Evolutionary conservation across 2,113 vertebrate genomes (phyloP), one percentile per base, ranked within the genome.

Genomic region (Eretmochelys imbricata): DNA sequence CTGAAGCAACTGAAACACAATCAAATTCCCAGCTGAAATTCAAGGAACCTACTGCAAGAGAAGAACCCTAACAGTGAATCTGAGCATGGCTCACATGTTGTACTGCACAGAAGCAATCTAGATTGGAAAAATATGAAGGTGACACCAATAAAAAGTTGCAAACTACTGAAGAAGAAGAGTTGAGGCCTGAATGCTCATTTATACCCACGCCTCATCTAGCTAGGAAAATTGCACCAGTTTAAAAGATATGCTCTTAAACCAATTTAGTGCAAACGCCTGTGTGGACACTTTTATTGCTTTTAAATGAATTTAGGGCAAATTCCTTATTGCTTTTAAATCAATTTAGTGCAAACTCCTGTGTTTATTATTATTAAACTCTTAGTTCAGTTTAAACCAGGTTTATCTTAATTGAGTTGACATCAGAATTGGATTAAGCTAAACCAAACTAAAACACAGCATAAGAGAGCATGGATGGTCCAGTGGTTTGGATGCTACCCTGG

Each of bases 41-140:
- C 51, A 82, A 90, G 79, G 54, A 0, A 8, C 10, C 6, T 27
- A 14, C 48, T 78, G 11, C 50, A 35, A 38, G 81, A 87, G 62
- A 25, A 80, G 72, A 88, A 86, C 1, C 46, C 1, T 65, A 55
- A 48, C 0, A 2, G 59, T 79, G 85, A 95, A 55, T 76, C 46
- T 0, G 0, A 46, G 22, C 5, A 11, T 8, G 20, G 25, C 72
- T 76, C 82, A 16, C 38, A 86, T 0, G 1, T 27, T 29, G 27
- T 89, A 54, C 24, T 62, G 55, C 0, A 0, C 46, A 87, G 48
- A 10, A 16, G 65, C 12, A 4, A 0, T 82, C 82, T 62, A 0
- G 0, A 1, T 2, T 17, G n/a, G 53, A 25, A 42, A 55, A n/a
- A n/a, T 25, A 17, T 22, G 24, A 42, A 54, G 25, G 38, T 46